Conservation (phyloP, 2,113 vertebrate genomes). For the Riparia riparia region DNA sequence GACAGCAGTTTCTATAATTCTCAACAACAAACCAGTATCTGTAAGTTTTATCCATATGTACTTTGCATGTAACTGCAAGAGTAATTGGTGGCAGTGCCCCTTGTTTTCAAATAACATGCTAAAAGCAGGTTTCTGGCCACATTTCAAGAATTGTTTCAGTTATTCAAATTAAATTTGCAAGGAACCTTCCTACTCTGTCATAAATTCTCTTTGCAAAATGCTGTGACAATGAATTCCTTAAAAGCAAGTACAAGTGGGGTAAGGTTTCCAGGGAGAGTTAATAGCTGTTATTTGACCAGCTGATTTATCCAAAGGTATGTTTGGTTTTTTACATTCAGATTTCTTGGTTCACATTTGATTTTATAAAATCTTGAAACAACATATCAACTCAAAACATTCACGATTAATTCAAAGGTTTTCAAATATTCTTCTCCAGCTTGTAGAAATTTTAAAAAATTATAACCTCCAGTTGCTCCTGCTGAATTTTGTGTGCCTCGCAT, state of each 20-base stretch:
- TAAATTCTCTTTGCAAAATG: constrained; percentile 23
- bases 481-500: neutral
- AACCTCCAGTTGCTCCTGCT: neutral
- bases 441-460: neutral
- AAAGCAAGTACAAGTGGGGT: constrained; percentile 8
- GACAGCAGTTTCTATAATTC: neutral
- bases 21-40: neutral
- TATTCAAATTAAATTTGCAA: constrained; percentile 30
- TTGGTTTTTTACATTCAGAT: neutral
- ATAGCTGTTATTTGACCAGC: constrained; percentile 20
- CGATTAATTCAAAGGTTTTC: constrained; percentile 10
- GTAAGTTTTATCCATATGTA: neutral
- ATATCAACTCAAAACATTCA: neutral
- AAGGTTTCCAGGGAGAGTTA: constrained; percentile 14
- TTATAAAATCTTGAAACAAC: neutral
- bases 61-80: neutral
- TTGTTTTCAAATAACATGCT: constrained; percentile 8
- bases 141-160: neutral
- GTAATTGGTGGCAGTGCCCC: neutral
- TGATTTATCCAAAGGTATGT: constrained; percentile 19
- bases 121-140: constrained; percentile 49
- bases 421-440: neutral
- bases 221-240: constrained; percentile 5
- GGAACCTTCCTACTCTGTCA: neutral
- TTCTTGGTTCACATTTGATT: neutral